Evolutionary conservation across 2,888 invertebrate species (phyloP).

Genomic region (Tachystola acroxantha): DNA sequence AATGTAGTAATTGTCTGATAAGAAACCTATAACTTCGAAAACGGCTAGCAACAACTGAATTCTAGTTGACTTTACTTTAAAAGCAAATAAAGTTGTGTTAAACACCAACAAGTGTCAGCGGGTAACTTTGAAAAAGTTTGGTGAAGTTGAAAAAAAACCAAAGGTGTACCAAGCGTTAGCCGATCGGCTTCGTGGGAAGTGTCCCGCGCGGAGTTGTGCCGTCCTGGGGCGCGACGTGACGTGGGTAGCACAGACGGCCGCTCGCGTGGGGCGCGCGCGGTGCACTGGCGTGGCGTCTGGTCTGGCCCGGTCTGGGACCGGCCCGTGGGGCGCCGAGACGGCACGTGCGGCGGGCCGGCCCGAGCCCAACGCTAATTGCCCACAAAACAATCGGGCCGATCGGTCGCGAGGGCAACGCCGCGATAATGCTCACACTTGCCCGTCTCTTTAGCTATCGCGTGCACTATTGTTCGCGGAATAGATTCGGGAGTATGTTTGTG

Average conservation of each 20-base stretch:
- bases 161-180: constrained; percentile 30
- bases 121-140: constrained; percentile 14
- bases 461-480: not conserved
- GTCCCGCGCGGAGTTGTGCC: constrained; percentile 31
- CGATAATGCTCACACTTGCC: constrained; percentile 43
- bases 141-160: constrained; percentile 24
- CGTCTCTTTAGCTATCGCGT: constrained; percentile 28
- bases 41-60: not conserved
- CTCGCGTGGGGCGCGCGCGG: constrained; percentile 69
- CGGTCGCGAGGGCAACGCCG: constrained; percentile 34
- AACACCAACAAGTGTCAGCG: constrained; percentile 20
- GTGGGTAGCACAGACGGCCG: constrained; percentile 41
- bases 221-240: constrained; percentile 20
- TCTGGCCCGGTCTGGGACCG: constrained; percentile 8
- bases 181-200: constrained; percentile 20
- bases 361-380: constrained; percentile 63
- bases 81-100: constrained; percentile 1
- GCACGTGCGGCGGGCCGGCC: constrained; percentile 52
- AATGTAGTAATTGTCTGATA: constrained; percentile 8
- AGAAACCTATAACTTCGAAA: constrained; percentile 8
- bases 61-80: not conserved
- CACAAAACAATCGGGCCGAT: constrained; percentile 71
- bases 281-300: constrained; percentile 40
- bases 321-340: constrained; percentile 19
- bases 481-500: too few species aligned